These are phyloP conservation scores for Xenentodon cancila DNA, from an alignment of 2,797 vertebrate genomes.

Conservation along the genomic window DNA sequence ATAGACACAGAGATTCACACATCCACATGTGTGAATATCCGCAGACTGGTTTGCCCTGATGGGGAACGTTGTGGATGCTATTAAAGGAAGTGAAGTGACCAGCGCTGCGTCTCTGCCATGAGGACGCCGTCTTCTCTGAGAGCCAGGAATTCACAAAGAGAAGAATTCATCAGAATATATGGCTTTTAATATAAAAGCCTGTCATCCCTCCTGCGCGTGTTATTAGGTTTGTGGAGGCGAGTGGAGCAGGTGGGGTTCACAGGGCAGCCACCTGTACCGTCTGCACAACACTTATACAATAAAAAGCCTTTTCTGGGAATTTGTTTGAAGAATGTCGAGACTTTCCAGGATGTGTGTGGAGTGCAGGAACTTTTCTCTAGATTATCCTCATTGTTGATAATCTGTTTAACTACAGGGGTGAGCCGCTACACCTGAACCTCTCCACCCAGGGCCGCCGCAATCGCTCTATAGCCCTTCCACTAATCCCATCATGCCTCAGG, in stretches of 20 bases:
- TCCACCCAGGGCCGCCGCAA: conserved; percentile 65
- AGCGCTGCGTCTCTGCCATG: background rate
- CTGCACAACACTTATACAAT: conserved; percentile 78
- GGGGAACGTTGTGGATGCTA: background rate
- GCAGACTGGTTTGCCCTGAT: background rate
- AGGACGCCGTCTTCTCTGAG: background rate
- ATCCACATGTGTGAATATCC: background rate
- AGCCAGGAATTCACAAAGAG: conserved; percentile 59
- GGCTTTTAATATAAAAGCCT: conserved; percentile 88
- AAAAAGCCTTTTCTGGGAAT: conserved; percentile 88
- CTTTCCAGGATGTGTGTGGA: conserved; percentile 70
- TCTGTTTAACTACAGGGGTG: conserved; percentile 83
- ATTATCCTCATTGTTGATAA: conserved; percentile 86
- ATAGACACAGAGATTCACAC: background rate
- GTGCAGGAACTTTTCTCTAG: conserved; percentile 80
- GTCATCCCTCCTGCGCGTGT: conserved; percentile 78
- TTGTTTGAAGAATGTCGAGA: conserved; percentile 76
- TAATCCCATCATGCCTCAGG: conserved; percentile 78
- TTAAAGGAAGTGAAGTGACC: conserved; percentile 1
- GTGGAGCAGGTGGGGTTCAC: conserved; percentile 79
- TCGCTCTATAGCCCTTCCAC: conserved; percentile 53
- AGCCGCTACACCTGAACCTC: conserved; percentile 77
- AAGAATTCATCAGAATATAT: conserved; percentile 92
- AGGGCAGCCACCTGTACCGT: conserved; percentile 75
- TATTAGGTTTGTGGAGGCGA: conserved; percentile 89